A percentile compares a stretch with the other conserved stretches of the same genome.
Evolutionary conservation across 2,113 vertebrate species (phyloP).

Genomic region (Sceloporus undulatus): DNA sequence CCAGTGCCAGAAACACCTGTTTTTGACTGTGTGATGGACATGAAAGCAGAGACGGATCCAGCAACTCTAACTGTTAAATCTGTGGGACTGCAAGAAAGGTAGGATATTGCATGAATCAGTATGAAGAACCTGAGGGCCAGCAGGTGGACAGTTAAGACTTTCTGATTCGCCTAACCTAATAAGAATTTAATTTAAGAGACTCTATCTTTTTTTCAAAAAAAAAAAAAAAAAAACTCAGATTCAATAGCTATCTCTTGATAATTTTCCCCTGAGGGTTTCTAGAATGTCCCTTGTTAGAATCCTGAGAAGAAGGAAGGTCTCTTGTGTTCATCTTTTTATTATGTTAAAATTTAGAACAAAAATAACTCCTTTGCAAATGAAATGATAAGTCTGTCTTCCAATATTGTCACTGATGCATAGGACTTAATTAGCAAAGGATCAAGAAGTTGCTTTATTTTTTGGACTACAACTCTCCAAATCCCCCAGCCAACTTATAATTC

Average conservation of each 20-base stretch:
- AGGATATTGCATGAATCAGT: slow-evolving; percentile 40
- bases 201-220: not conserved
- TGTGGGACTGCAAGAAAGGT: slow-evolving; percentile 97
- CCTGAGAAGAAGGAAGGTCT: not conserved
- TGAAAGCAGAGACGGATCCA: slow-evolving; percentile 87
- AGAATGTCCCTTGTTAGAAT: not conserved
- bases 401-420: not conserved
- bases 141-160: not conserved
- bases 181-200: not conserved
- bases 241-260: not conserved
- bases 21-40: slow-evolving; percentile 90
- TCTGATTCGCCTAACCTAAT: slow-evolving; percentile 11
- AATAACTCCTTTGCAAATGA: not conserved
- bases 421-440: too few relatives aligned
- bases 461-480: too few relatives aligned
- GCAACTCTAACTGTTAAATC: slow-evolving; percentile 91
- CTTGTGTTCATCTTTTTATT: not conserved
- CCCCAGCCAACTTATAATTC: too few relatives aligned
- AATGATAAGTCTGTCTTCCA: not conserved
- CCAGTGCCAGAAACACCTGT: slow-evolving; percentile 90
- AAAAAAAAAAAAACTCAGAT: not conserved
- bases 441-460: too few relatives aligned
- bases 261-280: not conserved
- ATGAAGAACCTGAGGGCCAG: slow-evolving; percentile 1
- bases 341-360: not conserved